Percentiles rank a stretch among this genome's conserved stretches.
phyloP scores from a whole-genome alignment of 2,113 vertebrate genomes.

The Dipodomys merriami region DNA sequence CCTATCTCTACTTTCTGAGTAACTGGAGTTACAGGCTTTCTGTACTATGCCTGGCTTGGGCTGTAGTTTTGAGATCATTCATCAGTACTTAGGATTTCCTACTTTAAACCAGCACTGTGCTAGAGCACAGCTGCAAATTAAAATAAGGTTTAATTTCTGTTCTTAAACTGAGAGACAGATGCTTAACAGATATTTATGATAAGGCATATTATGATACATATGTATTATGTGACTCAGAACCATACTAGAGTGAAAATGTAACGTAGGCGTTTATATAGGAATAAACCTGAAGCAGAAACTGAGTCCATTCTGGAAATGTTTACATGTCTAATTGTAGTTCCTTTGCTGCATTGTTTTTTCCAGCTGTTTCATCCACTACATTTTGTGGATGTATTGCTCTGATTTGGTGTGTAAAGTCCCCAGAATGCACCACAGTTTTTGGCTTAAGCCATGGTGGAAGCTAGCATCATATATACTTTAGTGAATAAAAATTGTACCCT shows the following conservation, averaged over 20 bases:
- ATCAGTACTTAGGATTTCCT: background rate
- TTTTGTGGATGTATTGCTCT: background rate
- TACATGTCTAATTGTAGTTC: background rate
- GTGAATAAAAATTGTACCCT: background rate
- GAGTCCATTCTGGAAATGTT: background rate
- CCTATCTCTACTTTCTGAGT: too few species aligned
- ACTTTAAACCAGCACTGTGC: background rate
- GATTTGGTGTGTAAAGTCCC: background rate
- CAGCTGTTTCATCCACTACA: background rate
- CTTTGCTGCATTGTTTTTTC: background rate
- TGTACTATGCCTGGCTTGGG: too few species aligned
- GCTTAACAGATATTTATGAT: constrained; percentile 6
- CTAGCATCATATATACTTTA: constrained; percentile 35
- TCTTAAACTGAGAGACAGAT: background rate
- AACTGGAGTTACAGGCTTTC: too few species aligned
- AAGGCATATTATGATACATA: background rate
- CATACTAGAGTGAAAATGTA: background rate
- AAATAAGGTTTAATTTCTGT: background rate
- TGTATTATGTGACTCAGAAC: background rate
- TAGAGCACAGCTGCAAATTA: background rate
- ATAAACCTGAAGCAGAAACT: constrained; percentile 32
- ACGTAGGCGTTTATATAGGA: background rate
- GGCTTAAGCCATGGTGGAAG: background rate
- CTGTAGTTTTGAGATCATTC: background rate
- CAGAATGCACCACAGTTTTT: constrained; percentile 33